Evolutionary conservation across 2,888 invertebrate genomes (phyloP).

Genomic region (Junonia oenone): DNA sequence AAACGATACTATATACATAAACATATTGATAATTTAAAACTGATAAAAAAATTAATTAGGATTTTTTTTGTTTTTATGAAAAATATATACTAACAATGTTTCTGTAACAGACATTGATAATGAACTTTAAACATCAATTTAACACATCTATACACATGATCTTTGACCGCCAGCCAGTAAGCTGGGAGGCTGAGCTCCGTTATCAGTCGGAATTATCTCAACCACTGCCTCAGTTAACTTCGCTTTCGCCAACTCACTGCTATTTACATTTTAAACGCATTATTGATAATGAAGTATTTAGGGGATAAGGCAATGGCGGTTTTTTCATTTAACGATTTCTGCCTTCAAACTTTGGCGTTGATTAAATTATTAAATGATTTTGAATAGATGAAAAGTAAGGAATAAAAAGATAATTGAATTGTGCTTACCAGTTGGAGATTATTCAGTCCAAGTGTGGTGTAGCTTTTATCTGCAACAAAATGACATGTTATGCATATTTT

Average conservation of each 20-base stretch:
- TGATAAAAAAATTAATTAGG: too few species aligned
- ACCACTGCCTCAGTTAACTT: slow-evolving; percentile 29
- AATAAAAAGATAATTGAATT: not conserved
- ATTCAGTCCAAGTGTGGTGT: too few species aligned
- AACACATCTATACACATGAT: not conserved
- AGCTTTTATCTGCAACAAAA: not conserved
- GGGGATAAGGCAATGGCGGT: not conserved
- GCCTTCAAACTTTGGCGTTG: not conserved
- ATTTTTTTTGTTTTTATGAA: too few species aligned
- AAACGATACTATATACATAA: too few species aligned
- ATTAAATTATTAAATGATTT: not conserved
- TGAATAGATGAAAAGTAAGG: not conserved
- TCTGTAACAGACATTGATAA: too few species aligned
- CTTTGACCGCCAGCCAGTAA: slow-evolving; percentile 17
- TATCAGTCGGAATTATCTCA: slow-evolving; percentile 28
- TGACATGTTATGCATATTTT: too few species aligned
- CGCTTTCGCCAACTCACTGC: slow-evolving; percentile 31
- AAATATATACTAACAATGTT: too few species aligned
- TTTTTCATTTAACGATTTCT: not conserved
- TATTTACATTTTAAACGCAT: slow-evolving; percentile 29
- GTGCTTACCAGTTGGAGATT: too few species aligned
- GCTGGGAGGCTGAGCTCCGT: slow-evolving; percentile 7
- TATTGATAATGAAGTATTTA: slow-evolving; percentile 15
- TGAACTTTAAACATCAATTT: not conserved
- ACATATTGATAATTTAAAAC: too few species aligned